Evolutionary conservation across 2,888 invertebrate genomes (phyloP).

Genomic region (Melanotus villosus): DNA sequence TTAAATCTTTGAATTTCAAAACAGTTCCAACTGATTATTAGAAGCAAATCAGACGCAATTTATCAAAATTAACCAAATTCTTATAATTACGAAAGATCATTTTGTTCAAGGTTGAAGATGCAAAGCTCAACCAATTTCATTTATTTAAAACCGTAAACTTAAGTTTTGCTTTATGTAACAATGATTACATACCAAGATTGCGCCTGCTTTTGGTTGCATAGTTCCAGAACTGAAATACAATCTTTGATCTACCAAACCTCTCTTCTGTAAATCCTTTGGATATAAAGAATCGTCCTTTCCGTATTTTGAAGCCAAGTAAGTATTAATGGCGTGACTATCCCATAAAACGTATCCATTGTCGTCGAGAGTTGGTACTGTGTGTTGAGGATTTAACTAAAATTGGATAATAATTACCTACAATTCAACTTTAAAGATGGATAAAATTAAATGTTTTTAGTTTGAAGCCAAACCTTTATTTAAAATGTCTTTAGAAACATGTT

Average conservation of each 20-base stretch:
- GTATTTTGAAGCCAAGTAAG: constrained; percentile 71
- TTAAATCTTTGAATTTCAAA: no score
- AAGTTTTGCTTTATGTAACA: not conserved
- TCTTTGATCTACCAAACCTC: constrained; percentile 72
- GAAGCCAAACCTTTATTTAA: no score
- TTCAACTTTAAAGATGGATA: no score
- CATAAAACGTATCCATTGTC: constrained; percentile 70
- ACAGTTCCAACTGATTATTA: no score
- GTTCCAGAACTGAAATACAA: constrained; percentile 71
- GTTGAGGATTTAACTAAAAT: constrained; percentile 73
- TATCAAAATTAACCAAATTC: no score
- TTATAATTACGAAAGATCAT: no score
- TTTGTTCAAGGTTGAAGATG: no score
- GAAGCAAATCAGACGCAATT: no score
- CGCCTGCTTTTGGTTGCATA: constrained; percentile 68
- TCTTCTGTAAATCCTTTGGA: constrained; percentile 70
- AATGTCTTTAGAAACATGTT: no score
- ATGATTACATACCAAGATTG: constrained; percentile 66
- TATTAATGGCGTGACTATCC: constrained; percentile 70
- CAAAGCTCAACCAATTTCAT: no score
- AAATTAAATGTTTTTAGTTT: no score
- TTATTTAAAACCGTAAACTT: not conserved
- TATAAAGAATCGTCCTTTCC: constrained; percentile 71
- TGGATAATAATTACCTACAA: no score
- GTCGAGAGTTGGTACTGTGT: constrained; percentile 73